A percentile compares a stretch with the other conserved stretches of the same genome.
Conservation (phyloP, 2,888 invertebrate species). For the Orthosia incerta region DNA sequence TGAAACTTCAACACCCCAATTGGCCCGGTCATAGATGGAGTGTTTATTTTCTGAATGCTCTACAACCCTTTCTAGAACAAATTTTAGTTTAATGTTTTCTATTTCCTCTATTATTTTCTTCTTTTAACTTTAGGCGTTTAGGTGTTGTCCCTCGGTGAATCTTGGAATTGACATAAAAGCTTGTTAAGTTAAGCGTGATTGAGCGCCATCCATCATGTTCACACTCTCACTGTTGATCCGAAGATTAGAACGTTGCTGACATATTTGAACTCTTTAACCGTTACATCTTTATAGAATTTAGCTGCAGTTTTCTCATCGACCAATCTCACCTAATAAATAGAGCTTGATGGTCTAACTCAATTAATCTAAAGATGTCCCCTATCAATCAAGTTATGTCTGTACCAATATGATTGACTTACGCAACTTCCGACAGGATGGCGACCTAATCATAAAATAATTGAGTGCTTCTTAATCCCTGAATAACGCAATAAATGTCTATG, state of each 20-base stretch:
- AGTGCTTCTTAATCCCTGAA: conserved; percentile 11
- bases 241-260: not conserved
- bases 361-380: conserved; percentile 28
- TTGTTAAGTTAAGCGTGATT: too few relatives aligned
- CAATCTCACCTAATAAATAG: not conserved
- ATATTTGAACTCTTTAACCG: not conserved
- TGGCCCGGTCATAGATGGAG: not conserved
- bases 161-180: too few relatives aligned
- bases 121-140: too few relatives aligned
- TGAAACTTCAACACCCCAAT: not conserved
- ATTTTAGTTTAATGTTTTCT: too few relatives aligned
- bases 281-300: not conserved
- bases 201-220: too few relatives aligned
- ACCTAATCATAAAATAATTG: conserved; percentile 28
- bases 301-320: not conserved
- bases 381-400: conserved; percentile 29
- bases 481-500: conserved; percentile 15
- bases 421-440: conserved; percentile 33
- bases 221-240: not conserved
- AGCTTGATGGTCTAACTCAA: not conserved
- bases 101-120: too few relatives aligned
- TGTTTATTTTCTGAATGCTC: not conserved
- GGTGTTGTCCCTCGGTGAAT: too few relatives aligned
- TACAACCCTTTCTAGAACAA: too few relatives aligned
- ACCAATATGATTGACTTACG: conserved; percentile 28